Percentiles rank a stretch among this genome's conserved stretches.
Evolutionary conservation across 64 coral and sea anemone genomes (phyloP).

Genomic region (Stichodactyla mertensii): DNA sequence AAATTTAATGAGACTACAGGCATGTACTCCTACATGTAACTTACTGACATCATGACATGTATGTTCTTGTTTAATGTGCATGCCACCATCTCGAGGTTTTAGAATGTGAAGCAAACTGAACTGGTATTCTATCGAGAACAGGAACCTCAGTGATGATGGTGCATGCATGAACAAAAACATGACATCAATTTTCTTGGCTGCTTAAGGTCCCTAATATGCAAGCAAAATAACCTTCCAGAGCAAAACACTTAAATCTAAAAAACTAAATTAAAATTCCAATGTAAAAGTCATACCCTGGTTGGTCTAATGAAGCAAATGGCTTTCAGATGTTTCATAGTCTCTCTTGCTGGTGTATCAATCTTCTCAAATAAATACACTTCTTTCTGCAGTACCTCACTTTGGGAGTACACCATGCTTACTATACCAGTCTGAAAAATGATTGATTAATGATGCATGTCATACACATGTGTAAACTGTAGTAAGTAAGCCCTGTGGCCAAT

Average conservation of each 20-base stretch:
- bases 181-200: background rate
- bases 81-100: no score
- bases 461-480: no score
- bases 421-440: constrained; percentile 59
- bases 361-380: constrained; percentile 99
- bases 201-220: background rate
- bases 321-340: constrained; percentile 98
- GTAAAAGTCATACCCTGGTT: constrained; percentile 59
- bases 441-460: background rate
- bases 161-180: no score
- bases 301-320: constrained; percentile 91
- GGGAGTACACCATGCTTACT: constrained; percentile 98
- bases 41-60: no score
- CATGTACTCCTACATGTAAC: no score
- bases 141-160: no score
- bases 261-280: background rate
- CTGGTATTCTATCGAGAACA: no score
- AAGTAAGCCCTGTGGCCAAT: no score
- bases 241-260: background rate
- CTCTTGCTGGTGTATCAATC: constrained; percentile 75
- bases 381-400: constrained; percentile 95
- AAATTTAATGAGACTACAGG: no score
- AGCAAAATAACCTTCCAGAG: background rate
- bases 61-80: no score
- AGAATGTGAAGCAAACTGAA: no score